Evolutionary conservation across 2,888 invertebrate species (phyloP).

Genomic region (Mechanitis messenoides): DNA sequence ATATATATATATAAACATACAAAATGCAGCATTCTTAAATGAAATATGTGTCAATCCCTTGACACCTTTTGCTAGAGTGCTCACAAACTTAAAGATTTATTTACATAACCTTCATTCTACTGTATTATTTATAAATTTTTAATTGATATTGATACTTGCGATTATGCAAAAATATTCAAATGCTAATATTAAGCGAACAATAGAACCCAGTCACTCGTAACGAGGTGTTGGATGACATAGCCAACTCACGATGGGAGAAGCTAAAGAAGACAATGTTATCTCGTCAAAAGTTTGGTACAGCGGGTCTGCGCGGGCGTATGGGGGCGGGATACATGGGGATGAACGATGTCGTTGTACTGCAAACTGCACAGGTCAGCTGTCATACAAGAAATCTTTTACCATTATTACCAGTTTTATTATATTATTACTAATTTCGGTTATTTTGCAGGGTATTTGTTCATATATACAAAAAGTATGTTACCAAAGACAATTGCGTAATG

Average conservation of each 20-base stretch:
- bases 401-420: too few species aligned
- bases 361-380: conserved; percentile 84
- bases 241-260: conserved; percentile 73
- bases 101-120: too few species aligned
- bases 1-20: too few species aligned
- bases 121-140: too few species aligned
- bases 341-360: conserved; percentile 97
- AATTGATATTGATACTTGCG: too few species aligned
- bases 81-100: too few species aligned
- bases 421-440: conserved; percentile 5
- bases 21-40: too few species aligned
- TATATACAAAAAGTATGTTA: conserved; percentile 81
- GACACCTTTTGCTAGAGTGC: too few species aligned
- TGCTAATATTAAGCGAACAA: too few species aligned
- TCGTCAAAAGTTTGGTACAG: conserved; percentile 92
- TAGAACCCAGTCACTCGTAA: conserved; percentile 60
- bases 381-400: not conserved
- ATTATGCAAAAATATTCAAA: too few species aligned
- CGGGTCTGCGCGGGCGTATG: conserved; percentile 95
- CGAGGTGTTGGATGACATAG: conserved; percentile 79
- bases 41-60: too few species aligned
- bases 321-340: conserved; percentile 93
- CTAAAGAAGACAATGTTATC: conserved; percentile 79
- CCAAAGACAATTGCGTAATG: conserved; percentile 77
- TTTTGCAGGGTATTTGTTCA: conserved; percentile 82